Evolutionary conservation across 2,888 invertebrate genomes (phyloP).

Genomic region (Nyleta sp.): DNA sequence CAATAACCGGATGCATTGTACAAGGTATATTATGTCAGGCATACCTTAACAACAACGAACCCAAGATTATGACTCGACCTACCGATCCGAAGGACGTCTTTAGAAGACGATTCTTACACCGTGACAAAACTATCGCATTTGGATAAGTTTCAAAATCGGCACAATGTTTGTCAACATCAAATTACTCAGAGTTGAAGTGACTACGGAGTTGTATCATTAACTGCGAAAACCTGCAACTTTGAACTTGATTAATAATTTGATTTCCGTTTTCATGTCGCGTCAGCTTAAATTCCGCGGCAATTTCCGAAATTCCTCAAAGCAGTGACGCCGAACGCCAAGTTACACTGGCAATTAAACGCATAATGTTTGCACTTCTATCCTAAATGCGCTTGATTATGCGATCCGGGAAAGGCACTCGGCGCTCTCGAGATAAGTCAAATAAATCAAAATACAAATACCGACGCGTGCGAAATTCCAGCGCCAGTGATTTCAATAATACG

Average conservation of each 20-base stretch:
- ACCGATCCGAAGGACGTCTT: too few relatives aligned
- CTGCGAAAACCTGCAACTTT: conserved; percentile 7
- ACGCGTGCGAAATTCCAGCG: conserved; percentile 61
- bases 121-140: conserved; percentile 16
- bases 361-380: conserved; percentile 31
- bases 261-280: not conserved
- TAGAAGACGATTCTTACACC: too few relatives aligned
- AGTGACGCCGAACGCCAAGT: conserved; percentile 29
- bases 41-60: too few relatives aligned
- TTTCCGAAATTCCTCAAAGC: conserved; percentile 45
- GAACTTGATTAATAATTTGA: conserved; percentile 41
- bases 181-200: conserved; percentile 6
- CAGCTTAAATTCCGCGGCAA: conserved; percentile 22
- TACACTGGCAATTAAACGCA: conserved; percentile 39
- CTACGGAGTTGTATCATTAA: conserved; percentile 24
- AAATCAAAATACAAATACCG: conserved; percentile 64
- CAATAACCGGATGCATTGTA: too few relatives aligned
- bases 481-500: conserved; percentile 65
- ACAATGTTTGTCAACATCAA: not conserved
- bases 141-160: not conserved
- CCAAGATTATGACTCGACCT: too few relatives aligned
- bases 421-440: conserved; percentile 56
- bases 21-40: too few relatives aligned
- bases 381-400: conserved; percentile 43
- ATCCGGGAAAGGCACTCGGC: conserved; percentile 20